Base-by-base conservation (phyloP, 2,797 vertebrate species). In the Coilia nasus region DNA sequence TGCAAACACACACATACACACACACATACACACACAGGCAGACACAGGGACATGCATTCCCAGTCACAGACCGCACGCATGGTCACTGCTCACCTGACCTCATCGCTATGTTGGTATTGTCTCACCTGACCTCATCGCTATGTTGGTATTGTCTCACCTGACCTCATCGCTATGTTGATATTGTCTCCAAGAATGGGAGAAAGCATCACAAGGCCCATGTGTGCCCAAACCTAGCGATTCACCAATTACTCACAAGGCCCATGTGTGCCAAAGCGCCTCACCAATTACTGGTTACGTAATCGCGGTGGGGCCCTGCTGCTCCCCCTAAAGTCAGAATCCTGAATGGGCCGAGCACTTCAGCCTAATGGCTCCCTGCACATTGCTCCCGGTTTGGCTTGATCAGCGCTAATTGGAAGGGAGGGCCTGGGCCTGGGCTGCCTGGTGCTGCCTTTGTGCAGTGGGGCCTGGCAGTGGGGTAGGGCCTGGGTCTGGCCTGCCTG, bases 281-380 rank as follows among this genome's bases (percentile, higher is more conserved):
- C 71, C 71, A 78, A 78, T 78, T 78, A 44, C 71, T 78, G 17
- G 6, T 78, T 78, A 78, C 9, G 35, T 78, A 78, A 78, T 31
- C 17, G 11, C 25, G 23, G 25, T 6, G 12, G 62, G 25, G 62
- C 23, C 62, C 62, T 31, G 7, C 62, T 67, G 62, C 25, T 28
- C 62, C 14, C 31, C 67, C 23, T 28, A 31, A 31, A 78, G 71
- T 78, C 31, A 78, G 1, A 21, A 31, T 21, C 7, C 31, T 7
- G 31, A 78, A 78, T 78, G 71, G 35, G 31, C 35, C 71, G 3
- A 21, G 35, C 15, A 35, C 71, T 78, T 35, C 35, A 78, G 19
- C 71, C 71, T 44, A 78, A 44, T 41, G 31, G 9, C 31, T 17
- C 35, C 35, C 71, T 12, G 35, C 71, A 78, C 71, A 78, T 21